These are phyloP conservation scores for Rousettus leschenaultii DNA, from an alignment of 2,113 vertebrate genomes.

Conservation along the genomic window DNA sequence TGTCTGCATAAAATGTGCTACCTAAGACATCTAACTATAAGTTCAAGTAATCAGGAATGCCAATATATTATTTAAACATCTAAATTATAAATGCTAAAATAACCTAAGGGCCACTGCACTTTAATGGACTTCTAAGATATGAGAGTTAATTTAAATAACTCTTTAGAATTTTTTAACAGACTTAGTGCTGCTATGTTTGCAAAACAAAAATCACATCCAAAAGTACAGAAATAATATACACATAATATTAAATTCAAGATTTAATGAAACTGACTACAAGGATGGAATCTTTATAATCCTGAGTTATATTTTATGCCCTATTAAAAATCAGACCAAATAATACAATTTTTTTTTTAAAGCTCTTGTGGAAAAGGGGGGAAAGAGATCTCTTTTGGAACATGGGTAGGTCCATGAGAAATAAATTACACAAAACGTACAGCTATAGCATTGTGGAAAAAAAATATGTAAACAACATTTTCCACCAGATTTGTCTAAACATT, in stretches of 20 bases:
- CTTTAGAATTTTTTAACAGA: neutral
- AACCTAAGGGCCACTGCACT: neutral
- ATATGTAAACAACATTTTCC: conserved; percentile 77
- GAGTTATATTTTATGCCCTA: conserved; percentile 45
- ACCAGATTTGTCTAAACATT: conserved; percentile 80
- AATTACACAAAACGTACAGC: conserved; percentile 53
- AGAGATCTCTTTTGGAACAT: conserved; percentile 6
- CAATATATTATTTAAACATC: neutral
- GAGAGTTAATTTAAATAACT: neutral
- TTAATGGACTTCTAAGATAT: neutral
- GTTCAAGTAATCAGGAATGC: neutral
- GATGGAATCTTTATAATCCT: conserved; percentile 26
- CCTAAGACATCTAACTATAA: neutral
- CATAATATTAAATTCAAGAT: neutral
- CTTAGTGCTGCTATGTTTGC: neutral
- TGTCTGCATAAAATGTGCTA: neutral
- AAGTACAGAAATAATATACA: neutral
- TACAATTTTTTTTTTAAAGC: neutral
- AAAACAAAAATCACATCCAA: conserved; percentile 20
- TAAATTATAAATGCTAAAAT: neutral
- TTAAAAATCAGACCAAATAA: conserved; percentile 64
- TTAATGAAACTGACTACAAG: neutral
- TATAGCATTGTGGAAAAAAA: conserved; percentile 33
- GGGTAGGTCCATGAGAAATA: conserved; percentile 63
- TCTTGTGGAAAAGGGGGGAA: neutral